Evolutionary conservation across 2,797 vertebrate species (phyloP).

Genomic region (Falco biarmicus): DNA sequence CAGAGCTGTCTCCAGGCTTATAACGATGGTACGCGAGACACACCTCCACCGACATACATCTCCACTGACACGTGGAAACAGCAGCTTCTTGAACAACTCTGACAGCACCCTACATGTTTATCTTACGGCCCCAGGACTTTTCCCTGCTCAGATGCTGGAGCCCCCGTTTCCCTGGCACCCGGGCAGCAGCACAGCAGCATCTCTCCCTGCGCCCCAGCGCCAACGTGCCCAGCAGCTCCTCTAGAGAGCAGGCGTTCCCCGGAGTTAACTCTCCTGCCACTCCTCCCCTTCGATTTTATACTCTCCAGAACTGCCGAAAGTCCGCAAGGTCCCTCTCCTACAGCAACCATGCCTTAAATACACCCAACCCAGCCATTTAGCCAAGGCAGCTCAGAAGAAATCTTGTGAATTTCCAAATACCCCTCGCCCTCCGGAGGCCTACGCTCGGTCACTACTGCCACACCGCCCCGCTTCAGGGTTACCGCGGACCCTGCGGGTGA

Average conservation of each 20-base stretch:
- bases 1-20: background rate
- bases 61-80: fast-evolving
- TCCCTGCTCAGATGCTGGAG: background rate
- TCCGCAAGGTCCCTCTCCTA: background rate
- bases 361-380: background rate
- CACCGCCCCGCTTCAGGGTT: background rate
- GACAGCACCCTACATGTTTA: background rate
- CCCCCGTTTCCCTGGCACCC: background rate
- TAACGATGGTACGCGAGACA: fast-evolving
- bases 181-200: background rate
- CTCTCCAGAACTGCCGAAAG: background rate
- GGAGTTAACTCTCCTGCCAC: background rate
- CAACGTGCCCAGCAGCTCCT: background rate
- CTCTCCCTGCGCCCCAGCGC: fast-evolving
- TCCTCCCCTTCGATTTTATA: background rate
- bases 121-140: fast-evolving
- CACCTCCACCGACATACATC: background rate
- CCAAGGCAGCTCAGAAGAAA: background rate
- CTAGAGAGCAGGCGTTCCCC: background rate
- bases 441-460: background rate
- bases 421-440: background rate
- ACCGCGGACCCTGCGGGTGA: background rate
- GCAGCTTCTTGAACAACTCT: background rate
- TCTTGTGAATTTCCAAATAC: background rate
- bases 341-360: background rate